A percentile compares a stretch with the other conserved stretches of the same genome.
Conservation (phyloP, 2,113 vertebrate species). For the Propithecus coquereli region DNA sequence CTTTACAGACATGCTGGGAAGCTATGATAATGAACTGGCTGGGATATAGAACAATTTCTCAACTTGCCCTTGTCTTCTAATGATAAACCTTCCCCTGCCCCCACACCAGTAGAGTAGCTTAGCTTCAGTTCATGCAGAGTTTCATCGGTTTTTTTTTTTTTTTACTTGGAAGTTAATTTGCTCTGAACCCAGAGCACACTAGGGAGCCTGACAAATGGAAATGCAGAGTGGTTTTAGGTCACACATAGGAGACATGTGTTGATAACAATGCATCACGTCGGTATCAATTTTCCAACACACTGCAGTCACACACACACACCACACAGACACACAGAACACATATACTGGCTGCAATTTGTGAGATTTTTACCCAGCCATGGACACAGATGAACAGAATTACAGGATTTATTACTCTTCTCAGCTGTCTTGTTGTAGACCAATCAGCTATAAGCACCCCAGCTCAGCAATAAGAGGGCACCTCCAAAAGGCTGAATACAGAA, state of each 20-base stretch:
- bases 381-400: neutral
- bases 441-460: neutral
- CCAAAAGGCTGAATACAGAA: constrained; percentile 3
- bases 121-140: neutral
- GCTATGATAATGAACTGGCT: constrained; percentile 1
- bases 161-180: constrained; percentile 36
- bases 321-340: constrained; percentile 16
- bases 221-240: constrained; percentile 10
- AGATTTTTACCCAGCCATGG: constrained; percentile 13
- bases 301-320: neutral
- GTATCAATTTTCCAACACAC: constrained; percentile 30
- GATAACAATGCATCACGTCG: neutral
- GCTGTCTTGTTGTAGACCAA: neutral
- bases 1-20: constrained; percentile 28
- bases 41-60: constrained; percentile 19
- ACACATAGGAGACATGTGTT: neutral
- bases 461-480: neutral
- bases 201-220: neutral
- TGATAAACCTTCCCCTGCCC: neutral
- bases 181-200: constrained; percentile 8
- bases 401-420: neutral
- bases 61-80: neutral
- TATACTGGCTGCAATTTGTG: neutral
- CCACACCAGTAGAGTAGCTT: neutral
- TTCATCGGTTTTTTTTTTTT: neutral